These are phyloP conservation scores for Crotalus horridus DNA, from an alignment of 2,113 vertebrate genomes.

Conservation along the genomic window DNA sequence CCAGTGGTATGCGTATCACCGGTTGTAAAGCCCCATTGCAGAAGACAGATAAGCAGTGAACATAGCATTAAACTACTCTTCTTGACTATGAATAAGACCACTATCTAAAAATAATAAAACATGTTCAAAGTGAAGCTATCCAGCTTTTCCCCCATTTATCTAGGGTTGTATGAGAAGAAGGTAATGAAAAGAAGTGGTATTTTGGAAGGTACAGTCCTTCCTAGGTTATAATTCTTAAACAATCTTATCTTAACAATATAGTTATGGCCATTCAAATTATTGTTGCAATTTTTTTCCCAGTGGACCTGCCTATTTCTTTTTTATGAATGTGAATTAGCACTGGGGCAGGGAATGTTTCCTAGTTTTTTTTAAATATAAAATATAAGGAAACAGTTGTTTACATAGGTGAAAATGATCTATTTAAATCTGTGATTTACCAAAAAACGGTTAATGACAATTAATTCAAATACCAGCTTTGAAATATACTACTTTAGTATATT, in stretches of 20 bases:
- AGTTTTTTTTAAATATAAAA: constrained; percentile 1
- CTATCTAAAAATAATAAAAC: background rate
- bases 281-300: background rate
- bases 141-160: background rate
- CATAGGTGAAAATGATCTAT: constrained; percentile 48
- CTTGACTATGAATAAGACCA: background rate
- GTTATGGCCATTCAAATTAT: background rate
- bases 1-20: too few relatives aligned
- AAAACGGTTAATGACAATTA: constrained; percentile 42
- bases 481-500: constrained; percentile 28
- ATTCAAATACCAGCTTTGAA: constrained; percentile 42
- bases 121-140: background rate
- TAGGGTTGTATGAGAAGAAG: background rate
- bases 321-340: background rate
- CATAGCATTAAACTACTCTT: background rate
- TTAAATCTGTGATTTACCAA: constrained; percentile 54
- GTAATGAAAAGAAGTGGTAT: background rate
- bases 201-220: background rate
- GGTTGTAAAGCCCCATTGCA: too few relatives aligned
- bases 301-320: background rate
- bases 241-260: background rate
- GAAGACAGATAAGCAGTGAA: background rate
- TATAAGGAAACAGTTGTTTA: constrained; percentile 19
- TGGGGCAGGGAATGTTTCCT: fast-evolving
- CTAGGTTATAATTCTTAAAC: background rate